Base-by-base conservation (phyloP, 2,113 vertebrate species). In the Thamnaconus septentrionalis region DNA sequence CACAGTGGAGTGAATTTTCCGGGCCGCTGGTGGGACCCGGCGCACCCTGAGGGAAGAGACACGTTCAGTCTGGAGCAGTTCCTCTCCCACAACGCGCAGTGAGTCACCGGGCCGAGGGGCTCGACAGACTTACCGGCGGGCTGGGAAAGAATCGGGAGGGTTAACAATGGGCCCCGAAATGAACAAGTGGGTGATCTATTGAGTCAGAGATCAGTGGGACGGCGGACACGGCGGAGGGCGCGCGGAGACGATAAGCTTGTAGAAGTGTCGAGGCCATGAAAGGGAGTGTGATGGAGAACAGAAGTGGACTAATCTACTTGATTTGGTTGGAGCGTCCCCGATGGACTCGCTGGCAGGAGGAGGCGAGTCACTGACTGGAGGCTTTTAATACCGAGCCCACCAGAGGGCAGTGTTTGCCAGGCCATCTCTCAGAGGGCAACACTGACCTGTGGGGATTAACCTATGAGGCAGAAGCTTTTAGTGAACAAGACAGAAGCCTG, bases 51-150 rank as follows among this genome's bases (percentile, higher is more conserved):
- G 63, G 66, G 71, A 77, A 92, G 93, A 81, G 91, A 83, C 68
- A 90, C 93, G 61, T 99, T 99, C 93, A 98, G 89, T 88, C 93
- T 99, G 64, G 89, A 94, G 87, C 91, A 82, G 79, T 98, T 99
- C 86, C 92, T 99, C 80, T 87, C 90, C 83, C 89, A 90, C 91
- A 99, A 99, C 88, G 89, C 88, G 72, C 87, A 94, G 97, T 98
- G 90, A 96, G 97, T 82, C 50, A 47, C 51, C 40, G 18, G 63
- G 48, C 18, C 18, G 18, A 31, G 18, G 18, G 18, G 18, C 18
- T 31, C 18, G 18, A 47, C 11, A 8, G 18, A 50, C 12, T 71
- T 65, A 71, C 53, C 2, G 10, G 64, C 45, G 41, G 41, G 61
- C 64, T 84, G 72, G 75, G 53, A 64, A 75, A 79, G 66, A 76